Base-by-base conservation (phyloP, 2,113 vertebrate genomes). In the Syngnathoides biaculeatus region DNA sequence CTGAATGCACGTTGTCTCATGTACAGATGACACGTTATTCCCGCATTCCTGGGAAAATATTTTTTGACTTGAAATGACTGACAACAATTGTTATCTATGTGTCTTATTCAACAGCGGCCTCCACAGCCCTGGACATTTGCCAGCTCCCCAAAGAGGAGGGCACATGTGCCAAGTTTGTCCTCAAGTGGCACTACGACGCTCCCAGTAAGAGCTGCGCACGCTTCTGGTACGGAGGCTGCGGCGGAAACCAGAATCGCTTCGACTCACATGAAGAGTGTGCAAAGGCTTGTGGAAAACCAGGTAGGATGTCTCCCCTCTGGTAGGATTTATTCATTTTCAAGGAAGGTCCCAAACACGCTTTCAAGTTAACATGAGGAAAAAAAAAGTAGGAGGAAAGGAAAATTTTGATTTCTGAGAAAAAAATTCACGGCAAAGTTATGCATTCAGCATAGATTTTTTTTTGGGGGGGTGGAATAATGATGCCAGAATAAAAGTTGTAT, bases 211-310 rank as follows among this genome's bases (percentile, higher is more conserved):
- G 86, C 77, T 99, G 97, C 0, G 86, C 87, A 0, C 89, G 96
- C 15, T 99, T 98, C 93, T 99, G 97, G 97, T 96, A 96, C 0
- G 93, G 97, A 3, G 93, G 94, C 74, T 99, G 97, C 0, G 93
- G 91, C 0, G 96, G 96, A 35, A 99, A 99, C 1, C 89, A 92
- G 68, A 99, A 99, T 88, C 92, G 92, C 80, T 99, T 99, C 12
- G 40, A 91, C 27, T 93, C 94, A 0, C 91, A 94, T 71, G 90
- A 92, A 66, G 91, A 97, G 81, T 99, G 97, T 87, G 88, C 92
- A 84, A 92, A 86, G 50, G 64, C 92, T 38, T 99, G 97, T 74
- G n/a, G 77, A 57, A 89, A 86, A 74, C 63, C 90, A 68, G 96
- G 97, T 98, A 78, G 11, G 10, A 22, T 64, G 5, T 22, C 26